A percentile compares a stretch with the other conserved stretches of the same genome.
Evolutionary conservation across 2,888 invertebrate genomes (phyloP).

Genomic region (Strigamia crassipes): DNA sequence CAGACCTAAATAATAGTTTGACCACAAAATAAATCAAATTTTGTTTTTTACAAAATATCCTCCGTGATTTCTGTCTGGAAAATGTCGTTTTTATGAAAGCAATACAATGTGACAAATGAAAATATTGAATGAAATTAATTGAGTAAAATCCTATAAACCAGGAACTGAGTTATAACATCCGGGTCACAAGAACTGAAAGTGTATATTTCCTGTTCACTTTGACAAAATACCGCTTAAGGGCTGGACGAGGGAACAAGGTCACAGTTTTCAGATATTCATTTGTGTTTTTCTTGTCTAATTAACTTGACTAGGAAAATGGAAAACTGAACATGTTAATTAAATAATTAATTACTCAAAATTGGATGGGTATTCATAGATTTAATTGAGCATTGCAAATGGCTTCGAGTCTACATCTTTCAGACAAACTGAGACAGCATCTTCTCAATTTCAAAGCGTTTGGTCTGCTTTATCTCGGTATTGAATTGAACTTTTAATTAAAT

Average conservation of each 20-base stretch:
- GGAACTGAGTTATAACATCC: conserved; percentile 24
- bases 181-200: conserved; percentile 34
- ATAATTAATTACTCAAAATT: conserved; percentile 6
- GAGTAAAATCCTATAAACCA: conserved; percentile 34
- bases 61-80: background rate
- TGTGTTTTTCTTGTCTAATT: background rate
- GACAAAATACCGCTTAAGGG: conserved; percentile 25
- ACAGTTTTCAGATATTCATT: background rate
- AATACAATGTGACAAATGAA: background rate
- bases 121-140: conserved; percentile 23
- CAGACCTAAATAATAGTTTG: background rate
- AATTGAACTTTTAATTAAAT: conserved; percentile 25
- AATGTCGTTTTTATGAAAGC: background rate
- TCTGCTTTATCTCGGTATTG: conserved; percentile 8
- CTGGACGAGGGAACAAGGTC: conserved; percentile 9
- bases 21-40: background rate
- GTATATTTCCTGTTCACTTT: conserved; percentile 32
- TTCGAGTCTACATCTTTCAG: background rate
- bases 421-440: background rate
- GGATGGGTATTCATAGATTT: background rate
- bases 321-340: background rate
- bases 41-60: background rate
- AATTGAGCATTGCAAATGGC: background rate
- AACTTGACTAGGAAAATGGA: background rate
- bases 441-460: background rate